phyloP scores from a whole-genome alignment of 2,113 vertebrate genomes.

The Orthonyx spaldingii region DNA sequence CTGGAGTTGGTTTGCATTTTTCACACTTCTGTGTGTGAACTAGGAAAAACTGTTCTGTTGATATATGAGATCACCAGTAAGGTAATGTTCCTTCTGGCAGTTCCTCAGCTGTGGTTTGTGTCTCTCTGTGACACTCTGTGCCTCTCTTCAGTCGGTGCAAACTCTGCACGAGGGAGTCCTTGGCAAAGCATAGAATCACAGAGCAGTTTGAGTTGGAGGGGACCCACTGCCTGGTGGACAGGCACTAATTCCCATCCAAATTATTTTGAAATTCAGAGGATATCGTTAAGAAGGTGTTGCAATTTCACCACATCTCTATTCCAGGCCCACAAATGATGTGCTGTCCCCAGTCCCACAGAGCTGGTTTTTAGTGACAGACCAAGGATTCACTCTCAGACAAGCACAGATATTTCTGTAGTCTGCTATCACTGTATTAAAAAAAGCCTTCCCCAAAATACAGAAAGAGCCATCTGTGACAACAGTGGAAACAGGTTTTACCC shows the following conservation, averaged over 20 bases:
- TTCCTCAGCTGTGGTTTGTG: background rate
- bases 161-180: background rate
- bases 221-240: background rate
- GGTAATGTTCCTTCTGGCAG: background rate
- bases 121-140: accelerated
- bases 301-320: accelerated
- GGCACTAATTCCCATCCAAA: background rate
- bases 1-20: background rate
- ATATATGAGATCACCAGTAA: background rate
- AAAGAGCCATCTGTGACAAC: background rate
- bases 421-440: background rate
- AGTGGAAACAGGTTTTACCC: background rate
- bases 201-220: background rate
- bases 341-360: background rate
- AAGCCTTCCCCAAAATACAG: background rate
- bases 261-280: background rate
- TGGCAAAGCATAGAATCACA: background rate
- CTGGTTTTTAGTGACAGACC: background rate
- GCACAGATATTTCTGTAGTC: background rate
- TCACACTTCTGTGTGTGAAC: background rate
- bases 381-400: background rate
- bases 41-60: background rate
- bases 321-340: background rate
- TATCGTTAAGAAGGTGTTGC: background rate
- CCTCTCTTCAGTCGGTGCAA: background rate